These are phyloP conservation scores for Andrena haemorrhoa DNA, from an alignment of 2,888 invertebrate genomes.

Conservation along the genomic window DNA sequence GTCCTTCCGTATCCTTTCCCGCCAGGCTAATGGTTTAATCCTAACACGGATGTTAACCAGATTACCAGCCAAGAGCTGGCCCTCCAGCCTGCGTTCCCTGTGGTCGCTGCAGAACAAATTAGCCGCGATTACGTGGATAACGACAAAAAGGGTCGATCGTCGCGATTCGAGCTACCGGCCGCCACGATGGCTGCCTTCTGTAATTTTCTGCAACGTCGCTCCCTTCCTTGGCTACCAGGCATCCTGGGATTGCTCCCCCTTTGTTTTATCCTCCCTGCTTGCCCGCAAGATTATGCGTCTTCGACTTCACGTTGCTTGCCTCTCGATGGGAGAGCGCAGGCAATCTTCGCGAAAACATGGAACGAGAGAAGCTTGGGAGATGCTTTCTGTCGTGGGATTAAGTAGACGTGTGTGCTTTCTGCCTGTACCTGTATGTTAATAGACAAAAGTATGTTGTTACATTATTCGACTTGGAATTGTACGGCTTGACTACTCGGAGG, in stretches of 20 bases:
- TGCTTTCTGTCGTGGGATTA: background rate
- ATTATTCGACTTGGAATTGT: too few relatives aligned
- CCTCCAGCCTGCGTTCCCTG: constrained; percentile 62
- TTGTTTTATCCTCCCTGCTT: background rate
- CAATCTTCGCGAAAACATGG: background rate
- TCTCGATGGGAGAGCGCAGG: background rate
- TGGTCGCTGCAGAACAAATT: constrained; percentile 78
- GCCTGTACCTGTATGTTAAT: too few relatives aligned
- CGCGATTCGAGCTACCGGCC: constrained; percentile 61
- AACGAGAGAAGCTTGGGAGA: constrained; percentile 1
- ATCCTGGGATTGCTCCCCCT: constrained; percentile 3
- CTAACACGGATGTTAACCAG: constrained; percentile 80
- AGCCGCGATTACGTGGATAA: constrained; percentile 80
- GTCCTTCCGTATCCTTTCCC: constrained; percentile 39
- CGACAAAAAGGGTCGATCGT: constrained; percentile 69
- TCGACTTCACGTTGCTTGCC: background rate
- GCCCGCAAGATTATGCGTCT: constrained; percentile 9
- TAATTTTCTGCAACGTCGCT: constrained; percentile 67
- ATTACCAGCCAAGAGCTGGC: constrained; percentile 72
- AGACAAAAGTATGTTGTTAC: too few relatives aligned
- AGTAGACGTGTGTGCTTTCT: too few relatives aligned
- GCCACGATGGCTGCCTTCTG: constrained; percentile 53
- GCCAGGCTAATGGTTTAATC: constrained; percentile 78
- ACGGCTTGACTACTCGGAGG: too few relatives aligned
- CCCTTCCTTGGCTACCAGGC: constrained; percentile 26